Evolutionary conservation across 2,113 vertebrate genomes (phyloP).

Genomic region (Xyrauchen texanus): DNA sequence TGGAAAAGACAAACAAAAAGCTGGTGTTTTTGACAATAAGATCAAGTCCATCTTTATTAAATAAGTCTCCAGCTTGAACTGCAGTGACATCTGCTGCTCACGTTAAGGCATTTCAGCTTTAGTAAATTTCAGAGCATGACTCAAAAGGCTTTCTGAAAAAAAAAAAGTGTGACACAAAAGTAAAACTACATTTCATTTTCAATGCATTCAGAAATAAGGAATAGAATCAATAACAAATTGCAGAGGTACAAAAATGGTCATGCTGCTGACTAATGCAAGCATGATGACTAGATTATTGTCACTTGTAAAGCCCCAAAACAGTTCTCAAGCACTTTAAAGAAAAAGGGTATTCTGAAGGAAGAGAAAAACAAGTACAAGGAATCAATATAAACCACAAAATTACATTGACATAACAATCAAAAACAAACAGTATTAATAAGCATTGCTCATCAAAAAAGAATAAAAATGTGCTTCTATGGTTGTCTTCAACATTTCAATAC

Average conservation of each 20-base stretch:
- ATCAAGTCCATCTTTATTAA: not conserved
- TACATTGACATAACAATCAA: slow-evolving; percentile 27
- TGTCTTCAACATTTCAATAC: not conserved
- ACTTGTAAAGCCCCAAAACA: slow-evolving; percentile 6
- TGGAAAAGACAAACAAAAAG: not conserved
- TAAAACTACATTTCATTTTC: not conserved
- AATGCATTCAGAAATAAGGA: not conserved
- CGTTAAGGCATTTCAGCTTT: not conserved
- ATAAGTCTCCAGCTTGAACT: slow-evolving; percentile 7
- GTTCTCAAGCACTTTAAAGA: not conserved
- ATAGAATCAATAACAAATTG: slow-evolving; percentile 25
- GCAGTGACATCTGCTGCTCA: slow-evolving; percentile 43
- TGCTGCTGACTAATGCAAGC: not conserved
- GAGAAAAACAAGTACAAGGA: slow-evolving; percentile 11
- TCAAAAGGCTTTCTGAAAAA: not conserved
- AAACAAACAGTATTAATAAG: slow-evolving; percentile 5
- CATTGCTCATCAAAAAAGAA: not conserved
- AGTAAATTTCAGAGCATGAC: not conserved
- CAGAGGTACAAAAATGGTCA: not conserved
- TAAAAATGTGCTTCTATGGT: not conserved
- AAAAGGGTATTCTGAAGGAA: not conserved
- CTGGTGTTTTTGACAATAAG: not conserved
- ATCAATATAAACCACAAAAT: slow-evolving; percentile 6
- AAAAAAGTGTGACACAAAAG: not conserved
- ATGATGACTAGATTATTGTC: not conserved